Base-by-base conservation (phyloP, 1,140 invertebrate genomes). In the Leptopilina boulardi region DNA sequence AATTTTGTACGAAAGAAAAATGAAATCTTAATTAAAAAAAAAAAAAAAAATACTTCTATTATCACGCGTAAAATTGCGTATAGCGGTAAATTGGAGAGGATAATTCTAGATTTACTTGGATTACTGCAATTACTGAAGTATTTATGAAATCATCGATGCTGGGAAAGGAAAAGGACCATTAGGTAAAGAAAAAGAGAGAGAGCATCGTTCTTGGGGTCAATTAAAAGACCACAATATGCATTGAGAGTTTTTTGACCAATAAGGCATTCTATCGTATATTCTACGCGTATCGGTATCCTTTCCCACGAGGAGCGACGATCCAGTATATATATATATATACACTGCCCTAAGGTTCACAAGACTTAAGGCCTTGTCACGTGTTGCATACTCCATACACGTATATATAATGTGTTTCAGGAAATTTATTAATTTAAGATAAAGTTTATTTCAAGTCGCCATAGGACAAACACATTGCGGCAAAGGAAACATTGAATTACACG, bases 121-220 rank as follows among this genome's bases (percentile, higher is more conserved):
- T 66, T 66, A 66, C 59, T 66, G 59, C 59, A 30, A 66, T 66
- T 66, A 66, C 23, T 5, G 21, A 23, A 34, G 26, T 66, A 66
- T 66, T 66, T 30, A 66, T 66, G 59, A n/a, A 66, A 66, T 66
- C 23, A 66, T 66, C 26, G 59, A 66, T n/a, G 77, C 82, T 83
- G 80, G 77, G 82, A 83, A 83, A 83, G 82, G 82, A 83, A 83
- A 80, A 75, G 78, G 82, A 81, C 78, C 80, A 83, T 83, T 81
- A 83, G 72, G 79, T 77, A 81, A 76, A 83, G 73, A 78, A 75
- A 81, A 78, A 83, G 78, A 81, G 59, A 66, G 21, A 81, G 80
- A 79, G 13, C 26, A 83, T 75, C 77, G 80, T 83, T 83, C 81
- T 83, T 21, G 80, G 78, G 82, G 82, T 83, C 82, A 83, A 83